A percentile compares a stretch with the other conserved stretches of the same genome.
Evolutionary conservation across 2,888 invertebrate species (phyloP).

Genomic region (Epinotia brunnichana): DNA sequence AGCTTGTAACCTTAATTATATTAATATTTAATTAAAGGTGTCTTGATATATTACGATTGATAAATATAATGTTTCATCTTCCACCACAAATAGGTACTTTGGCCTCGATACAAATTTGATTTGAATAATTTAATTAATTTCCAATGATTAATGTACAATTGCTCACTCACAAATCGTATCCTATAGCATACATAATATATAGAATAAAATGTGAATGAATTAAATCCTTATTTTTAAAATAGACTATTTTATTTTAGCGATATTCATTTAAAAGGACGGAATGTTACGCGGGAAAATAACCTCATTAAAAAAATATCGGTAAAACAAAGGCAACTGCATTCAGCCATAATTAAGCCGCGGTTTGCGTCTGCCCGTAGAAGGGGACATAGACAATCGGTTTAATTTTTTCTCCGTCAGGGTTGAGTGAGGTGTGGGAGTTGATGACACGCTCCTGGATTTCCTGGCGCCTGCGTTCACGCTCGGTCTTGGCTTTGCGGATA

Average conservation of each 20-base stretch:
- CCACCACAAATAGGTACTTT: conserved; percentile 34
- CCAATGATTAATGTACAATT: conserved; percentile 12
- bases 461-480: conserved; percentile 88
- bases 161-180: conserved; percentile 32
- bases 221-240: conserved; percentile 24
- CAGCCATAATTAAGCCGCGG: conserved; percentile 59
- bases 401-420: conserved; percentile 69
- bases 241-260: conserved; percentile 38
- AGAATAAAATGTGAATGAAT: conserved; percentile 39
- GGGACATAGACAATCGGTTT: conserved; percentile 79
- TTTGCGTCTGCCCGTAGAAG: conserved; percentile 70
- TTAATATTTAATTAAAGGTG: conserved; percentile 12
- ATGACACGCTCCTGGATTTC: conserved; percentile 85
- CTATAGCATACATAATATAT: conserved; percentile 26
- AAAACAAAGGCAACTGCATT: conserved; percentile 24
- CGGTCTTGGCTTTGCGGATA: conserved; percentile 90
- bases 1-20: conserved; percentile 34
- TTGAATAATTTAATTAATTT: conserved; percentile 21
- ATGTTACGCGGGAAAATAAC: conserved; percentile 8
- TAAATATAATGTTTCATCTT: conserved; percentile 12
- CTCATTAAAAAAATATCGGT: conserved; percentile 37
- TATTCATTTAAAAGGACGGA: conserved; percentile 42
- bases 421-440: conserved; percentile 77
- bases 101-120: conserved; percentile 34
- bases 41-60: conserved; percentile 25